Conservation (phyloP, 2,888 invertebrate species). For the Oligia fasciuncula region DNA sequence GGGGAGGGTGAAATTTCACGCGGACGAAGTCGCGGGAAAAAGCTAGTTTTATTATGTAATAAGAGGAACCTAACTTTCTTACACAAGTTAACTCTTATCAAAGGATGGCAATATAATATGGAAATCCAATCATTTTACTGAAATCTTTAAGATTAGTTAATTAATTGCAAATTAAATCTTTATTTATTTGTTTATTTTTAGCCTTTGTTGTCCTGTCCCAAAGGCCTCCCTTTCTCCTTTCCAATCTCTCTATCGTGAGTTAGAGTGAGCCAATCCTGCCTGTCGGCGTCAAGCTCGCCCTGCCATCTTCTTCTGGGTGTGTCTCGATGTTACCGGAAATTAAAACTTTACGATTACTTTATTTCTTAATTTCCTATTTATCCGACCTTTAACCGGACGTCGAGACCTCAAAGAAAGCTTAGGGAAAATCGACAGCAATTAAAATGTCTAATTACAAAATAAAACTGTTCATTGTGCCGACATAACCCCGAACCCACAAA, state of each 20-base stretch:
- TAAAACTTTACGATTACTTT: conserved; percentile 11
- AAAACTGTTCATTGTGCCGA: conserved; percentile 23
- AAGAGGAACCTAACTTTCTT: neutral
- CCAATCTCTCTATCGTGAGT: neutral
- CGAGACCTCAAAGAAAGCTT: conserved; percentile 2
- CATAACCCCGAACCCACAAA: conserved; percentile 41
- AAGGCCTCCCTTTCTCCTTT: neutral
- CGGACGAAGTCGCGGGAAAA: no score
- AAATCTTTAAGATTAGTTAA: neutral
- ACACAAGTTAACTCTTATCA: neutral
- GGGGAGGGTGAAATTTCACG: no score
- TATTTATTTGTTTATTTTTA: neutral
- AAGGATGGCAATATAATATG: neutral
- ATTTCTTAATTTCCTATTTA: conserved; percentile 2
- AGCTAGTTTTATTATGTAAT: neutral
- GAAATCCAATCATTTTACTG: neutral
- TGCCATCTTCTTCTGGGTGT: neutral
- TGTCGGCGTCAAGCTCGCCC: neutral
- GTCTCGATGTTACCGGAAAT: conserved; percentile 2
- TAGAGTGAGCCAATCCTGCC: neutral
- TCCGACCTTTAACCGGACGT: neutral
- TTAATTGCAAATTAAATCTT: conserved; percentile 23
- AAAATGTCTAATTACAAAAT: conserved; percentile 11
- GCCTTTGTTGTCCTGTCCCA: neutral
- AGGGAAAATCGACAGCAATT: neutral